A percentile compares a stretch with the other conserved stretches of the same genome.
phyloP scores from a whole-genome alignment of 2,113 vertebrate genomes.

The Myiozetetes cayanensis region DNA sequence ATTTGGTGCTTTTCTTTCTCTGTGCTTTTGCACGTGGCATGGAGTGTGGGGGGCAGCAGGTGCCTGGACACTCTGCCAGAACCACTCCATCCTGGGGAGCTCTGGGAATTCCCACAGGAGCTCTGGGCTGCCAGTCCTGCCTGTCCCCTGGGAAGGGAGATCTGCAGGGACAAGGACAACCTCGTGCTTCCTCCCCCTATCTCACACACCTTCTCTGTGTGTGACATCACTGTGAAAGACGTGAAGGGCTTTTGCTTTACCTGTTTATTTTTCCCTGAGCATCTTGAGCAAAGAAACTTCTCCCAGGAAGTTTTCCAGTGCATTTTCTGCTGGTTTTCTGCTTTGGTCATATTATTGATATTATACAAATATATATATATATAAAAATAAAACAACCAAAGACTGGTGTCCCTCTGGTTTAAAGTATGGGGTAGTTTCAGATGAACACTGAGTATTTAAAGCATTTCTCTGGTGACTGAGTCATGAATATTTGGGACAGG shows the following conservation, averaged over 20 bases:
- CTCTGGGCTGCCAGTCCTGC: not conserved
- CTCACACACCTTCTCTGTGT: not conserved
- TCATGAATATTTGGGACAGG: not conserved
- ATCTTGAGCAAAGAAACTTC: not conserved
- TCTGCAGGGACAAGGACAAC: not conserved
- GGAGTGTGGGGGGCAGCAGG: not conserved
- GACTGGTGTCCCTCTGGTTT: not conserved
- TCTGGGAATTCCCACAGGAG: not conserved
- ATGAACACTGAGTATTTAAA: not conserved
- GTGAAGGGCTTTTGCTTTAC: not conserved
- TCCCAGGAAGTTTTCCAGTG: not conserved
- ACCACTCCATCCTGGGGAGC: accelerated
- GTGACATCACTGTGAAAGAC: not conserved
- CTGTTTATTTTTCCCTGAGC: not conserved
- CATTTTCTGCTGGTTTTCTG: not conserved
- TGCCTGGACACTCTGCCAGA: not conserved
- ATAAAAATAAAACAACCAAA: accelerated
- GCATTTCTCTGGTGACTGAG: not conserved
- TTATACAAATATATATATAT: not conserved
- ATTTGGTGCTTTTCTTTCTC: not conserved
- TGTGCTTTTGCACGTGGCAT: not conserved
- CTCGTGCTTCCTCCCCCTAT: not conserved
- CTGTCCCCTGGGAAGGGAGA: not conserved
- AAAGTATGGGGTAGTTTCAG: not conserved
- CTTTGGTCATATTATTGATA: not conserved